Conservation (phyloP, 2,113 vertebrate genomes). For the Desmodus rotundus region DNA sequence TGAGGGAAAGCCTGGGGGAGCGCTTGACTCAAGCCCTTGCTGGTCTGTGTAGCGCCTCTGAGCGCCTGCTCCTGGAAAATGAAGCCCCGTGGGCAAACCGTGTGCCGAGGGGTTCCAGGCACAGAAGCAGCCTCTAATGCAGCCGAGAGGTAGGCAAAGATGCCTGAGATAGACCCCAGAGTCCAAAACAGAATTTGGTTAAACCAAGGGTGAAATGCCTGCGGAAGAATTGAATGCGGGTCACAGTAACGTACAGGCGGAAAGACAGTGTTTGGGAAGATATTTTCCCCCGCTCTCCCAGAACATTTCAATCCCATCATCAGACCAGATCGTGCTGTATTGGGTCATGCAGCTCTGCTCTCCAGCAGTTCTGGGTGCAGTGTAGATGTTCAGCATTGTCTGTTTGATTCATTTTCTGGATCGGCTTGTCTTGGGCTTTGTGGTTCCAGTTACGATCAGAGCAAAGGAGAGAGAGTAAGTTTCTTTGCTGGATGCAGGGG, state of each 20-base stretch:
- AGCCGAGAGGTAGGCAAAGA: not conserved
- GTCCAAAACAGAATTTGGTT: not conserved
- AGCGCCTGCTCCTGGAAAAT: not conserved
- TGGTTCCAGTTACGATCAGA: not conserved
- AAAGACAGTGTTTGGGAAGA: not conserved
- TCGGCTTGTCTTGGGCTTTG: not conserved
- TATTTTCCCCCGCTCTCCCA: not conserved
- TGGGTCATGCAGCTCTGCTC: not conserved
- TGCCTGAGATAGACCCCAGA: not conserved
- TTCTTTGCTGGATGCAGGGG: not conserved
- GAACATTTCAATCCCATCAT: not conserved
- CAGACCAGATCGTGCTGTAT: fast-evolving
- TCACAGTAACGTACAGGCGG: not conserved
- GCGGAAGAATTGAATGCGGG: not conserved
- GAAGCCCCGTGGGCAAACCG: not conserved
- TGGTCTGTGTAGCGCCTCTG: not conserved
- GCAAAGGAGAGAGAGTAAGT: not conserved
- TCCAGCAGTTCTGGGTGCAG: not conserved
- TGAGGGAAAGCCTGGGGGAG: not conserved
- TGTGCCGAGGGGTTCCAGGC: fast-evolving
- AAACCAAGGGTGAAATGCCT: not conserved
- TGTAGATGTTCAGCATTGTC: not conserved
- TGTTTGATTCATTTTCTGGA: not conserved
- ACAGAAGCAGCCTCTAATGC: not conserved
- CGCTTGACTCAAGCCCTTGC: fast-evolving